These are phyloP conservation scores for Neoseiulus cucumeris DNA, from an alignment of 1,140 invertebrate genomes.

Conservation along the genomic window DNA sequence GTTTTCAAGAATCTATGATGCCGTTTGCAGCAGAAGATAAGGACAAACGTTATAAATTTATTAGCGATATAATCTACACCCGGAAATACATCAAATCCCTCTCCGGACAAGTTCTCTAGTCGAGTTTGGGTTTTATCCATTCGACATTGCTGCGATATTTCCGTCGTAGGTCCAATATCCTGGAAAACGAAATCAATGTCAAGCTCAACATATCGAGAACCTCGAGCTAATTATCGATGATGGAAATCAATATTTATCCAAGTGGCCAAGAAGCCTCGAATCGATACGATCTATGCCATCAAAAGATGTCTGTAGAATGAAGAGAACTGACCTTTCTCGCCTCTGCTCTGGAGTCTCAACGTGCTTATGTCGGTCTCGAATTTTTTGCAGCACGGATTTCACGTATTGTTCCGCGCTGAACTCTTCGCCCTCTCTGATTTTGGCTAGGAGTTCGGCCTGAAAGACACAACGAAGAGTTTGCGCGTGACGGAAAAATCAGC, in stretches of 20 bases:
- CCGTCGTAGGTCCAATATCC: not conserved
- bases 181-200: not conserved
- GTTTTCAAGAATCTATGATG: not conserved
- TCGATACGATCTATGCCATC: too few relatives aligned
- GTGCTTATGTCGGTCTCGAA: not conserved
- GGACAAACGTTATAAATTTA: not conserved
- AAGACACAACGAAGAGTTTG: not conserved
- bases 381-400: not conserved
- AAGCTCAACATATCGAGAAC: too few relatives aligned
- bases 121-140: conserved; percentile 1
- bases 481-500: too few relatives aligned
- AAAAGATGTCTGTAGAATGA: too few relatives aligned
- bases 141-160: conserved; percentile 2
- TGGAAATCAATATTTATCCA: too few relatives aligned
- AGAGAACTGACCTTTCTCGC: not conserved
- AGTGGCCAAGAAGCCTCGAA: too few relatives aligned
- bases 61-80: not conserved
- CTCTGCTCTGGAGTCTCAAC: not conserved
- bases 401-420: not conserved
- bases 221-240: too few relatives aligned
- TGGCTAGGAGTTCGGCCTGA: not conserved
- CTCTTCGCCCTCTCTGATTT: not conserved
- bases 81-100: not conserved
- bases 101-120: not conserved
- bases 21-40: not conserved